Conservation (phyloP, 2,113 vertebrate genomes). For the Sturnus vulgaris region DNA sequence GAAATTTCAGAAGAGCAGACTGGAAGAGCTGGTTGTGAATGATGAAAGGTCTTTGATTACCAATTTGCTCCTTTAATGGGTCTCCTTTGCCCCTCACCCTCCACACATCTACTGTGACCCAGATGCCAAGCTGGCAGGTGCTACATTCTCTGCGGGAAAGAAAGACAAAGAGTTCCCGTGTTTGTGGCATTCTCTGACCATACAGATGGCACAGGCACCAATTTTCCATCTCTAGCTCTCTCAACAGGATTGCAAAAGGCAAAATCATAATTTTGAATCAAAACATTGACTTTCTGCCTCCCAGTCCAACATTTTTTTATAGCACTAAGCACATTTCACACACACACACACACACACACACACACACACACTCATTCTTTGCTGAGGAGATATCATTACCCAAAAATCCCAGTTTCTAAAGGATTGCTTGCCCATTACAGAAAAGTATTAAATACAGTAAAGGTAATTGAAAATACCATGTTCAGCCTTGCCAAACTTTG, state of each 20-base stretch:
- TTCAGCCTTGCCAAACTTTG: background rate
- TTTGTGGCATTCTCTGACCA: background rate
- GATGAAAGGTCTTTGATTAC: background rate
- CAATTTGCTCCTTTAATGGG: background rate
- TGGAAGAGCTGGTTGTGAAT: background rate
- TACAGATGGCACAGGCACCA: background rate
- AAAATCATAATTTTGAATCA: background rate
- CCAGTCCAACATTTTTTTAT: background rate
- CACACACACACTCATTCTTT: background rate
- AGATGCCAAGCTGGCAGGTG: background rate
- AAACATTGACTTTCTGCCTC: background rate
- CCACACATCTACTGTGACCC: background rate
- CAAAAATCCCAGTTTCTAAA: background rate
- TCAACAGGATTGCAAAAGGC: background rate
- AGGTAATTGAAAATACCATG: background rate
- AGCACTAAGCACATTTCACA: background rate
- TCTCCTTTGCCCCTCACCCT: background rate
- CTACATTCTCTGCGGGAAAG: background rate
- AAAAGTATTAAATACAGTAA: background rate
- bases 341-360: no score
- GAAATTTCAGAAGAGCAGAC: background rate
- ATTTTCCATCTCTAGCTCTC: background rate
- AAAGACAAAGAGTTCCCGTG: background rate
- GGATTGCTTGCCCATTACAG: background rate
- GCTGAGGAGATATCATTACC: background rate